phyloP scores from a whole-genome alignment of 2,113 vertebrate species.

The Falcunculus frontatus region DNA sequence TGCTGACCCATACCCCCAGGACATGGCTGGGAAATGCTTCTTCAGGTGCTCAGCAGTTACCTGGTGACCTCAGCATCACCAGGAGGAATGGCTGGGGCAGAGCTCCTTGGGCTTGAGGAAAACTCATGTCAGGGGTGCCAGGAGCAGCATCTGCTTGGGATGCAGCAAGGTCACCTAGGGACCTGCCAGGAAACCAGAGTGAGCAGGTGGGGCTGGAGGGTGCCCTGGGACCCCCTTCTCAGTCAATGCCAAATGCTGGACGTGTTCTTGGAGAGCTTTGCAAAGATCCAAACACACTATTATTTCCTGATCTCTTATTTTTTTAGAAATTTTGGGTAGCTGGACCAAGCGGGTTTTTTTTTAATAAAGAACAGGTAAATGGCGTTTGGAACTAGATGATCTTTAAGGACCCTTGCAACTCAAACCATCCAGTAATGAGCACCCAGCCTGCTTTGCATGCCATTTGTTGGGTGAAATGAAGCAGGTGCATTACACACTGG shows the following conservation, averaged over 20 bases:
- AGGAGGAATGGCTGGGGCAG: background rate
- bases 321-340: background rate
- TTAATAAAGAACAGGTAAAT: background rate
- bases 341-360: background rate
- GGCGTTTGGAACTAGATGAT: background rate
- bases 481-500: rapidly evolving
- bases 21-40: background rate
- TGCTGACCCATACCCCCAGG: background rate
- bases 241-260: background rate
- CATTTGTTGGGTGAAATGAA: background rate
- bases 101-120: background rate
- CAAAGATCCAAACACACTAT: background rate
- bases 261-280: background rate
- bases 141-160: background rate
- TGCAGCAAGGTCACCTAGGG: background rate
- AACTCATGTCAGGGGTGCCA: background rate
- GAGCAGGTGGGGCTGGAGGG: background rate
- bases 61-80: background rate
- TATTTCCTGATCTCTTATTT: background rate
- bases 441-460: background rate
- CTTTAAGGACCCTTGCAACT: background rate
- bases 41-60: background rate
- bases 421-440: background rate
- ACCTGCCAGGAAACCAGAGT: background rate
- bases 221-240: background rate